A percentile compares a stretch with the other conserved stretches of the same genome.
Evolutionary conservation across 1,140 invertebrate species (phyloP).

Genomic region (Leptopilina clavipes): DNA sequence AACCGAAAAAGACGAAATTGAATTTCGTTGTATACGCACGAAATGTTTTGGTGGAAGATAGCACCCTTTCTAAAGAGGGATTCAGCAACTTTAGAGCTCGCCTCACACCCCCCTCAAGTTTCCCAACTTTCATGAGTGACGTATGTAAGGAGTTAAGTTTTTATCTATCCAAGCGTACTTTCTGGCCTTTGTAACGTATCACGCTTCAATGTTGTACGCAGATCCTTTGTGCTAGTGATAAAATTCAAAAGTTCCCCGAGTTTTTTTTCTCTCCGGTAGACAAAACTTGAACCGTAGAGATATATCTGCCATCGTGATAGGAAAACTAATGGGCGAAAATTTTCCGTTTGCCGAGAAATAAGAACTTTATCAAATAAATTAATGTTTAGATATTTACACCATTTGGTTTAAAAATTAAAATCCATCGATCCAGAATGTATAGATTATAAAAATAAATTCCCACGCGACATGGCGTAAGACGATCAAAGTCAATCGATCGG

Average conservation of each 20-base stretch:
- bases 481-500: background rate
- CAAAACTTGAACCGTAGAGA: background rate
- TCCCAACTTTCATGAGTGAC: slow-evolving; percentile 15
- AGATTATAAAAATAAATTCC: background rate
- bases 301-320: slow-evolving; percentile 11
- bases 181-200: slow-evolving; percentile 10
- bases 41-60: background rate
- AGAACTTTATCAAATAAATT: background rate
- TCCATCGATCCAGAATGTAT: background rate
- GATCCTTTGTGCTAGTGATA: slow-evolving; percentile 28
- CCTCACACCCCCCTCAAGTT: background rate
- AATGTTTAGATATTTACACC: too few species aligned
- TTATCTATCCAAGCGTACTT: slow-evolving; percentile 31
- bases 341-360: background rate
- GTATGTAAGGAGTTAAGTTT: slow-evolving; percentile 33
- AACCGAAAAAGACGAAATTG: too few species aligned
- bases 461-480: background rate
- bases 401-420: too few species aligned
- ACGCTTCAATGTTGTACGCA: slow-evolving; percentile 8
- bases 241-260: slow-evolving; percentile 10
- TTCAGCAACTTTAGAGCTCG: slow-evolving; percentile 3
- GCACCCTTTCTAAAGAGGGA: slow-evolving; percentile 7
- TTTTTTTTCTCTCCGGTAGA: background rate
- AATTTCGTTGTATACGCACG: background rate
- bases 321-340: slow-evolving; percentile 22